These are phyloP conservation scores for Poeciliopsis turneri DNA, from an alignment of 2,797 vertebrate genomes.

Conservation along the genomic window DNA sequence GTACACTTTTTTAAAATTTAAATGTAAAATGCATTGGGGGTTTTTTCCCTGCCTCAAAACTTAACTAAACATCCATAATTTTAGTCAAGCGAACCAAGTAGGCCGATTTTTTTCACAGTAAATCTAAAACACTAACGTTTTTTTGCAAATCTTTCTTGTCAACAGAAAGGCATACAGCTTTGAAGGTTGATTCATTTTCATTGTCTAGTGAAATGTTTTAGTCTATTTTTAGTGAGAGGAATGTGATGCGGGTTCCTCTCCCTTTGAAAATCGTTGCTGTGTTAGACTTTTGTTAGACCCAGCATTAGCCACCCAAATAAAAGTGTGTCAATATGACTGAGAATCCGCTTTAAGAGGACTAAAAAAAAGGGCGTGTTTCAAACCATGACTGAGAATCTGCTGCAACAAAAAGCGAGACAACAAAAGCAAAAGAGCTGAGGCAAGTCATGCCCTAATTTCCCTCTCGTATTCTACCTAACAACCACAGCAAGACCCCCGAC, in stretches of 20 bases:
- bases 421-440: constrained; percentile 55
- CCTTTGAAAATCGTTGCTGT: neutral
- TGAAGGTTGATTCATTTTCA: neutral
- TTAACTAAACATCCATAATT: neutral
- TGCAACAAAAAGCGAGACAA: constrained; percentile 43
- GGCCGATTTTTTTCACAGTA: neutral
- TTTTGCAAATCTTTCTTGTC: neutral
- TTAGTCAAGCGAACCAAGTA: neutral
- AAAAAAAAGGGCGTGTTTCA: constrained; percentile 13
- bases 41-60: neutral
- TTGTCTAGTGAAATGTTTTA: neutral
- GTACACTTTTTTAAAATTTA: neutral
- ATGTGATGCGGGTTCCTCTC: neutral
- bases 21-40: neutral
- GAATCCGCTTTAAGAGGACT: neutral
- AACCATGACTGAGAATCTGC: constrained; percentile 22
- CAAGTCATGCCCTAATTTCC: constrained; percentile 70
- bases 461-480: constrained; percentile 53
- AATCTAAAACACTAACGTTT: neutral
- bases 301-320: constrained; percentile 1
- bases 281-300: neutral
- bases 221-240: neutral
- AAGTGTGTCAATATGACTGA: neutral
- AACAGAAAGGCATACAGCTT: neutral
- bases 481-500: constrained; percentile 66